Evolutionary conservation across 1,140 invertebrate species (phyloP).

Genomic region (Saccostrea cuccullata): DNA sequence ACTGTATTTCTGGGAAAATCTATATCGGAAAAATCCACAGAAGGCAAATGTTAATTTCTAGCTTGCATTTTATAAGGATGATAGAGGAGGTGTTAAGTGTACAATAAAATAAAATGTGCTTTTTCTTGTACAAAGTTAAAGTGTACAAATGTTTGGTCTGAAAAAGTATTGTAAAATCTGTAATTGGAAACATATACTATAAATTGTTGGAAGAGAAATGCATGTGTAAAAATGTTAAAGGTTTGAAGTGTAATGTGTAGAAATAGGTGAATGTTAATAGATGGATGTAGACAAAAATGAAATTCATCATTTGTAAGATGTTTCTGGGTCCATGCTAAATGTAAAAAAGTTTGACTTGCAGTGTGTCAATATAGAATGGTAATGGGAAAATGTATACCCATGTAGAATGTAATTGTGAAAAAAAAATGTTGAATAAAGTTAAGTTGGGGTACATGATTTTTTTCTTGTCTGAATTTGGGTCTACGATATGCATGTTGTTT

Average conservation of each 20-base stretch:
- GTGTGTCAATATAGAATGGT: slow-evolving; percentile 11
- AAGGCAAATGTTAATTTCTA: neutral
- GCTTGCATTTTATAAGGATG: neutral
- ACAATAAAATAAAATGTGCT: neutral
- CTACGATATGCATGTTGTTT: neutral
- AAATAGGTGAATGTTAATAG: neutral
- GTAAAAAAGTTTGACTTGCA: neutral
- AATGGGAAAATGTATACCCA: neutral
- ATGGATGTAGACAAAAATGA: too few relatives aligned
- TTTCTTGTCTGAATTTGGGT: neutral
- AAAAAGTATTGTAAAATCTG: neutral
- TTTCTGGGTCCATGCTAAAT: neutral
- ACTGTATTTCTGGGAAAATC: neutral
- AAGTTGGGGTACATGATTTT: neutral
- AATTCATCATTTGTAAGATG: too few relatives aligned
- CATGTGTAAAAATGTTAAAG: neutral
- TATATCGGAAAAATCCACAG: neutral
- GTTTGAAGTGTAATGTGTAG: neutral
- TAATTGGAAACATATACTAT: neutral
- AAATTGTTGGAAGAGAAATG: neutral
- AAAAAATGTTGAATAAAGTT: neutral
- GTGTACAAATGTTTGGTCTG: neutral
- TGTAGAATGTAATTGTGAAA: neutral
- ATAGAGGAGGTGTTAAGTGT: neutral
- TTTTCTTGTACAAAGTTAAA: neutral